Evolutionary conservation across 2,113 vertebrate genomes (phyloP).

Genomic region (Gasterosteus aculeatus): DNA sequence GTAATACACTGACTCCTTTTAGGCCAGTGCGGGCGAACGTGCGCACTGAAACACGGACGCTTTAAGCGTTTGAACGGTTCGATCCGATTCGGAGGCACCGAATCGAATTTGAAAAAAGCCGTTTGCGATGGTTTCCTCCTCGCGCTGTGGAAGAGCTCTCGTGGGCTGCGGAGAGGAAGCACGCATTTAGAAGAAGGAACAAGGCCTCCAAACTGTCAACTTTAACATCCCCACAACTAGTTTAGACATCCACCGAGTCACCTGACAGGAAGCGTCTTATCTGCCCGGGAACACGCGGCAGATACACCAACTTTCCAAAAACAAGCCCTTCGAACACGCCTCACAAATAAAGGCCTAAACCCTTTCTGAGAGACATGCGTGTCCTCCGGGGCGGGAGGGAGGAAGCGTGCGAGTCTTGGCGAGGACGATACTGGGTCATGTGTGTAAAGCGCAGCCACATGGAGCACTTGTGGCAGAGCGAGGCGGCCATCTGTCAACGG

Average conservation of each 20-base stretch:
- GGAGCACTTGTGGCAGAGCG: conserved; percentile 68
- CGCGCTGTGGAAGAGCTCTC: background rate
- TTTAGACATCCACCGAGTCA: conserved; percentile 18
- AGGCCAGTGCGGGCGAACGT: background rate
- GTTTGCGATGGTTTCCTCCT: conserved; percentile 34
- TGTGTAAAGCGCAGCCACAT: conserved; percentile 73
- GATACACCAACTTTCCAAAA: conserved; percentile 33
- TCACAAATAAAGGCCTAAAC: conserved; percentile 24
- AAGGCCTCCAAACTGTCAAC: conserved; percentile 3
- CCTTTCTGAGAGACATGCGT: conserved; percentile 34
- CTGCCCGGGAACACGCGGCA: conserved; percentile 15
- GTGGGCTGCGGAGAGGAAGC: background rate
- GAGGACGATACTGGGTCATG: conserved; percentile 71
- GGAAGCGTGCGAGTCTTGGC: conserved; percentile 59
- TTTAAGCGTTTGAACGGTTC: background rate
- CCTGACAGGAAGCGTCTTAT: conserved; percentile 55
- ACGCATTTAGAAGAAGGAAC: conserved; percentile 3
- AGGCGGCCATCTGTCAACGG: conserved; percentile 76
- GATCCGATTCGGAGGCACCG: no score
- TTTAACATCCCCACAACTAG: background rate
- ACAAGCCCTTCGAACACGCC: conserved; percentile 7
- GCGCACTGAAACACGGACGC: conserved; percentile 10
- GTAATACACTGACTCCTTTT: background rate
- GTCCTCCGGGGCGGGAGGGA: conserved; percentile 29
- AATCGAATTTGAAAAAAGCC: conserved; percentile 10